Percentiles rank a stretch among this genome's conserved stretches.
These are phyloP conservation scores for Sporophila hypoxantha DNA, from an alignment of 2,113 vertebrate genomes.

Conservation along the genomic window DNA sequence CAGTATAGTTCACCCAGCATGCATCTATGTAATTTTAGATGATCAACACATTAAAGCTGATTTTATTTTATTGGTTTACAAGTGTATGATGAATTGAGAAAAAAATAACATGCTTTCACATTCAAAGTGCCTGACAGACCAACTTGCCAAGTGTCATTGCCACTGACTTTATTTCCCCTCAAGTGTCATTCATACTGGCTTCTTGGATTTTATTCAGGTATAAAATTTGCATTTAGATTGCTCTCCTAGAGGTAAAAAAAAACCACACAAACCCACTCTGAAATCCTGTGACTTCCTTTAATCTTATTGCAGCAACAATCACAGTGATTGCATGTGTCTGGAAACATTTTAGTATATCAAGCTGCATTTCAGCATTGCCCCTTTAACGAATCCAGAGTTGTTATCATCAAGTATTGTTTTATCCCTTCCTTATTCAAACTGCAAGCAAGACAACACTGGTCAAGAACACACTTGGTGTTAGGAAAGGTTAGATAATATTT, in stretches of 20 bases:
- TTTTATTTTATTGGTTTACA: neutral
- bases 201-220: slow-evolving; percentile 42
- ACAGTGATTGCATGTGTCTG: neutral
- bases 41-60: neutral
- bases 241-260: neutral
- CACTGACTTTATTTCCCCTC: neutral
- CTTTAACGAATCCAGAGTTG: neutral
- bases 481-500: neutral
- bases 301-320: neutral
- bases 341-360: slow-evolving; percentile 9
- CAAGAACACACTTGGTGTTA: neutral
- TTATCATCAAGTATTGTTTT: neutral
- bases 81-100: neutral
- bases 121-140: neutral
- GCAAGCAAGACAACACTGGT: neutral
- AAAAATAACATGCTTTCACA: neutral
- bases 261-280: neutral
- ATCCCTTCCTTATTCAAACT: neutral
- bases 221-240: slow-evolving; percentile 64
- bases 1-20: neutral
- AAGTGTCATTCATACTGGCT: neutral
- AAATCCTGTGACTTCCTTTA: slow-evolving; percentile 22
- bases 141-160: neutral
- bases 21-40: neutral
- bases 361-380: neutral